Conservation (phyloP, 2,797 vertebrate species). For the Phoebastria nigripes region DNA sequence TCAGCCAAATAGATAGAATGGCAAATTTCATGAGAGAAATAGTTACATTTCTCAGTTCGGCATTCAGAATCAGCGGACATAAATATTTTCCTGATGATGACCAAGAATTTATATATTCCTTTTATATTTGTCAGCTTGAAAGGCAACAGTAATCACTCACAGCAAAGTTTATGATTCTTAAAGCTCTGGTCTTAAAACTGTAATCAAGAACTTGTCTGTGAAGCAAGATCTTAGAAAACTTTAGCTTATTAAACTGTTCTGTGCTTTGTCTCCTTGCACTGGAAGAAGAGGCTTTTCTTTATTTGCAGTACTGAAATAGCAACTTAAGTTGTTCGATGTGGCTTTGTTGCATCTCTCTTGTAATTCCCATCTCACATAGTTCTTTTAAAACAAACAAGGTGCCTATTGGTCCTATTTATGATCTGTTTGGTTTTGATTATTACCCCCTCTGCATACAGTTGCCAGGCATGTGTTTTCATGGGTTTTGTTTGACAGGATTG, state of each 20-base stretch:
- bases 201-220: background rate
- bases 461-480: background rate
- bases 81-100: background rate
- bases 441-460: background rate
- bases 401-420: background rate
- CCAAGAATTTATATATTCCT: background rate
- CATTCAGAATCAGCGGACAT: background rate
- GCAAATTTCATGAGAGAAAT: background rate
- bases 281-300: background rate
- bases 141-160: background rate
- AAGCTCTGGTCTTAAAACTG: background rate
- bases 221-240: background rate
- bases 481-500: background rate
- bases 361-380: background rate
- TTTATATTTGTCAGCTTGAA: background rate
- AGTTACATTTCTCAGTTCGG: background rate
- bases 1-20: background rate
- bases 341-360: background rate
- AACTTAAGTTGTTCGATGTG: background rate
- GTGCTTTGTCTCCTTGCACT: background rate
- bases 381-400: background rate
- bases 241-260: background rate
- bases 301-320: background rate
- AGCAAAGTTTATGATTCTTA: background rate
- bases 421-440: background rate